Conservation (phyloP, 2,113 vertebrate genomes). For the Gila orcuttii region DNA sequence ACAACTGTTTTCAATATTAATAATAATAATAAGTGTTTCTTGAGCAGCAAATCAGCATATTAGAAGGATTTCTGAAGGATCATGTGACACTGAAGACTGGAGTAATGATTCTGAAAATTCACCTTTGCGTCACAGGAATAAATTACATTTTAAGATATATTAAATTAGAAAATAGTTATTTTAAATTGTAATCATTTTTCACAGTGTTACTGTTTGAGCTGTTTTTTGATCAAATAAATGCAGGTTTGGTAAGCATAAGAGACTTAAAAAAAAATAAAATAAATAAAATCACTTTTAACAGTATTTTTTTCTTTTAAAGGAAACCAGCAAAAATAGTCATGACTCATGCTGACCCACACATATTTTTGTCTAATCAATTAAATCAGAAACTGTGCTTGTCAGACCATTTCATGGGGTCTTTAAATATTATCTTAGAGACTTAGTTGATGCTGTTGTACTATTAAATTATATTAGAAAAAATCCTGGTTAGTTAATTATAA, state of each 20-base stretch:
- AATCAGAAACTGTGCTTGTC: background rate
- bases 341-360: background rate
- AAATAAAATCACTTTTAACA: background rate
- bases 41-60: background rate
- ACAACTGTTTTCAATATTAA: background rate
- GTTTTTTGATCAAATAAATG: background rate
- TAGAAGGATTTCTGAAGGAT: background rate
- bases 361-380: background rate
- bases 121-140: background rate
- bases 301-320: background rate
- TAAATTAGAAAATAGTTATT: background rate
- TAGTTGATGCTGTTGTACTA: background rate
- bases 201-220: background rate
- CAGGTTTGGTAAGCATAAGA: background rate
- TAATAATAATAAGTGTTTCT: background rate
- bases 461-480: background rate
- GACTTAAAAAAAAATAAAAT: background rate
- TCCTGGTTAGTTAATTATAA: background rate
- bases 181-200: background rate
- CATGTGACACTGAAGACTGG: background rate
- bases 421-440: background rate
- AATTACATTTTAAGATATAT: background rate
- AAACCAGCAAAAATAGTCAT: background rate
- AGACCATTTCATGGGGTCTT: constrained; percentile 5
- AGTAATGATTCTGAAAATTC: background rate